Conservation (phyloP, 2,888 invertebrate species). For the Melolontha melolontha region DNA sequence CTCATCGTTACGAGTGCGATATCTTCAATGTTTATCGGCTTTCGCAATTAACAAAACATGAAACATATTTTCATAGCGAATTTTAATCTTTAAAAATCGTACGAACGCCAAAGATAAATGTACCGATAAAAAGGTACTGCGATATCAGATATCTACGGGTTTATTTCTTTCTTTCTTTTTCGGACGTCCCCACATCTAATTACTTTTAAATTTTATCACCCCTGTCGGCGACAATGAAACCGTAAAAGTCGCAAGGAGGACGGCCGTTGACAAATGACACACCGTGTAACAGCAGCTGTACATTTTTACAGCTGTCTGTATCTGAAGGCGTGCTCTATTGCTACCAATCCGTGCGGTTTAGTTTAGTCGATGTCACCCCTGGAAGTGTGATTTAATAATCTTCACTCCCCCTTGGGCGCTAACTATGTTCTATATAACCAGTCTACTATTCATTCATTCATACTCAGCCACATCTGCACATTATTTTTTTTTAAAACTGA, state of each 20-base stretch:
- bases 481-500: slow-evolving; percentile 4
- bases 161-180: neutral
- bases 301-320: slow-evolving; percentile 45
- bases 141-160: neutral
- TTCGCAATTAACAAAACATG: slow-evolving; percentile 29
- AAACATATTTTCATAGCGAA: neutral
- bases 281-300: slow-evolving; percentile 43
- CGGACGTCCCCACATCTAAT: slow-evolving; percentile 10
- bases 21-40: slow-evolving; percentile 18
- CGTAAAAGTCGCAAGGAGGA: slow-evolving; percentile 33
- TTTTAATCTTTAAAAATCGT: slow-evolving; percentile 3
- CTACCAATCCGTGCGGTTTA: slow-evolving; percentile 49
- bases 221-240: slow-evolving; percentile 23
- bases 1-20: slow-evolving; percentile 15
- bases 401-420: slow-evolving; percentile 25
- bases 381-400: slow-evolving; percentile 36
- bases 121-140: slow-evolving; percentile 1
- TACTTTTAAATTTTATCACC: slow-evolving; percentile 38
- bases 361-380: slow-evolving; percentile 29
- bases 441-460: slow-evolving; percentile 4
- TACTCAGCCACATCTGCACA: neutral
- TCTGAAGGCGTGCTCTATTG: slow-evolving; percentile 49
- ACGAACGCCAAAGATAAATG: slow-evolving; percentile 4
- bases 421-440: slow-evolving; percentile 6
- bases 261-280: slow-evolving; percentile 46